A percentile compares a stretch with the other conserved stretches of the same genome.
These are phyloP conservation scores for Archips xylosteana DNA, from an alignment of 2,888 invertebrate genomes.

Conservation along the genomic window DNA sequence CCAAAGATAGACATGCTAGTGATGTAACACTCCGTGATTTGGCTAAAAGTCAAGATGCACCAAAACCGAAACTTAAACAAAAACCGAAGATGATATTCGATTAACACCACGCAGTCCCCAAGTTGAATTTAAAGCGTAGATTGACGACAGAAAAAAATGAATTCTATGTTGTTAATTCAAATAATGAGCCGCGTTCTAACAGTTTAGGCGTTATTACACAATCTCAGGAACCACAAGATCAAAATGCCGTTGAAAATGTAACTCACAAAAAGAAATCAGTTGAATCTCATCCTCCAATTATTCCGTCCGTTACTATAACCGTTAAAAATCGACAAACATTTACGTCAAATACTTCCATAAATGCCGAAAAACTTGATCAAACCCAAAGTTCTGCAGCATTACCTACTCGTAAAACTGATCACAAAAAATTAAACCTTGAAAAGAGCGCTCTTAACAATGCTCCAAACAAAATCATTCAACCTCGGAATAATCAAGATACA, in stretches of 20 bases:
- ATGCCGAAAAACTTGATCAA: background rate
- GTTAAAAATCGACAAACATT: background rate
- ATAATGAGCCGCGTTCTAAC: background rate
- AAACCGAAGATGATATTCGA: background rate
- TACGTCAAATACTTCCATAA: background rate
- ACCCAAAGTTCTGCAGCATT: background rate
- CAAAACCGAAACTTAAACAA: background rate
- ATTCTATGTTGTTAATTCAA: background rate
- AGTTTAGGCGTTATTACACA: background rate
- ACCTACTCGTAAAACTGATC: background rate
- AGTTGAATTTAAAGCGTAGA: conserved; percentile 11
- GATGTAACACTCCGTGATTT: background rate
- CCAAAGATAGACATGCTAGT: background rate
- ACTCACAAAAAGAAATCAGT: background rate
- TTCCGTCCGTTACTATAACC: conserved; percentile 9
- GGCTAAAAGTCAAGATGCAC: background rate
- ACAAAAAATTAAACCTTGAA: background rate
- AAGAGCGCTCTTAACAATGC: background rate
- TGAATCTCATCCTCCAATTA: conserved; percentile 12
- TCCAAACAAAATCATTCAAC: background rate
- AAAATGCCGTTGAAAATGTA: background rate
- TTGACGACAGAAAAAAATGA: background rate
- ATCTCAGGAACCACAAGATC: background rate
- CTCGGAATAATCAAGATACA: background rate
- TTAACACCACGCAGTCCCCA: conserved; percentile 3